These are phyloP conservation scores for Spilarctia lutea DNA, from an alignment of 2,888 invertebrate species.

Conservation along the genomic window DNA sequence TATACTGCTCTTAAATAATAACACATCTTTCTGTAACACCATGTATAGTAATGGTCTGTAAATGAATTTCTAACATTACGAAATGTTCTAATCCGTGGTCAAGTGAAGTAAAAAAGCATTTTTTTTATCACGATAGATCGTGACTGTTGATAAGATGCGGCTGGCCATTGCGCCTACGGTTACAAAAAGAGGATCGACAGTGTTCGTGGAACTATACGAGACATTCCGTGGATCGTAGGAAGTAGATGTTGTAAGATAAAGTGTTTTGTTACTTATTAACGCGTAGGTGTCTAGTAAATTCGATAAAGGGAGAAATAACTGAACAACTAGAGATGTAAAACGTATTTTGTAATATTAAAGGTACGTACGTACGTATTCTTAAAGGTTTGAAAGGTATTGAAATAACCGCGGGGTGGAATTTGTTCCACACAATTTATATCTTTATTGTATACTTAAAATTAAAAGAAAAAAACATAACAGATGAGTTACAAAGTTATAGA, in stretches of 20 bases:
- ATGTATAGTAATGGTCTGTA: slow-evolving; percentile 1
- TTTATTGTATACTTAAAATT: too few relatives aligned
- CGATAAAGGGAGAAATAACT: neutral
- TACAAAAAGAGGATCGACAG: slow-evolving; percentile 30
- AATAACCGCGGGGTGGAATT: too few relatives aligned
- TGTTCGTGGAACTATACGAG: slow-evolving; percentile 2
- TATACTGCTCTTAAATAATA: neutral
- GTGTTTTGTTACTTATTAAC: slow-evolving; percentile 1
- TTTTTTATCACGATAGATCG: slow-evolving; percentile 62
- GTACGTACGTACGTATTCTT: too few relatives aligned
- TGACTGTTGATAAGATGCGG: slow-evolving; percentile 61
- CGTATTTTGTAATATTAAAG: too few relatives aligned
- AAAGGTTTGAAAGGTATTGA: too few relatives aligned
- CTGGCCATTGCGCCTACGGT: slow-evolving; percentile 24
- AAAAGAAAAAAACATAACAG: too few relatives aligned
- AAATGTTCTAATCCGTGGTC: slow-evolving; percentile 44
- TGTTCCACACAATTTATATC: too few relatives aligned
- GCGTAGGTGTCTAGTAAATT: slow-evolving; percentile 7
- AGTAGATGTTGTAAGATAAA: neutral
- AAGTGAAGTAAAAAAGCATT: slow-evolving; percentile 44
- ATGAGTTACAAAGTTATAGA: too few relatives aligned
- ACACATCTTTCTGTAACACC: neutral
- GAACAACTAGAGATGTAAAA: neutral
- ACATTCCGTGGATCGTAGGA: slow-evolving; percentile 1
- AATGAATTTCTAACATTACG: slow-evolving; percentile 35